Evolutionary conservation across 2,113 vertebrate genomes (phyloP), one percentile per base, ranked within the genome.

Genomic region (Misgurnus mizolepis): DNA sequence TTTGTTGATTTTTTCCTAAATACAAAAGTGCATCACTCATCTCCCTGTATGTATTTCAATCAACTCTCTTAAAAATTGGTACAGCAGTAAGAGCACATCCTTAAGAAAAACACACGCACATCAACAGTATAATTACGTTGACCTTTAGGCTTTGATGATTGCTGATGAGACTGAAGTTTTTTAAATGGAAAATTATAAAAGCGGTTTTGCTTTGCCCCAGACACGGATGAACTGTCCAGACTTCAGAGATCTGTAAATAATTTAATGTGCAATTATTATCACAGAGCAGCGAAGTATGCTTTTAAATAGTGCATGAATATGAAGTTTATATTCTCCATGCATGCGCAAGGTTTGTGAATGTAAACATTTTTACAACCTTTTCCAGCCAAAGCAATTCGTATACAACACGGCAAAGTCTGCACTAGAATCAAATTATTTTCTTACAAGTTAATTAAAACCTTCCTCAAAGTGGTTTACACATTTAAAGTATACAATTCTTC

Each of bases 251-350:
- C 39, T 34, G 67, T 83, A 62, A 79, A 83, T 83, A 75, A 79
- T 83, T 76, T n/a, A 80, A 76, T 22, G 68, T 75, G 76, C 70
- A 70, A 75, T 70, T 76, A 58, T 65, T 83, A 56, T 49, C 65
- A 72, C 50, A 70, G 68, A 22, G 34, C 76, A 43, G 61, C 56
- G 4, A 43, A 49, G 81, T 10, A 34, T 67, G 64, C 34, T 69
- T 43, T 58, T 66, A 45, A 65, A 80, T 76, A 68, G n/a, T 75
- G 65, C 40, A 79, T 64, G 55, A 83, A 50, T 61, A 62, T 40
- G 12, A 50, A 67, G 39, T 80, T 83, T 65, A 80, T 70, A 83
- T 80, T 80, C 71, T 71, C 6, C 34, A 70, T 0, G 11, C 41
- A 55, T 47, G 18, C 12, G 50, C 45, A 60, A 6, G 17, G n/a